phyloP scores from a whole-genome alignment of 1,140 invertebrate genomes.

The Elysia chlorotica region DNA sequence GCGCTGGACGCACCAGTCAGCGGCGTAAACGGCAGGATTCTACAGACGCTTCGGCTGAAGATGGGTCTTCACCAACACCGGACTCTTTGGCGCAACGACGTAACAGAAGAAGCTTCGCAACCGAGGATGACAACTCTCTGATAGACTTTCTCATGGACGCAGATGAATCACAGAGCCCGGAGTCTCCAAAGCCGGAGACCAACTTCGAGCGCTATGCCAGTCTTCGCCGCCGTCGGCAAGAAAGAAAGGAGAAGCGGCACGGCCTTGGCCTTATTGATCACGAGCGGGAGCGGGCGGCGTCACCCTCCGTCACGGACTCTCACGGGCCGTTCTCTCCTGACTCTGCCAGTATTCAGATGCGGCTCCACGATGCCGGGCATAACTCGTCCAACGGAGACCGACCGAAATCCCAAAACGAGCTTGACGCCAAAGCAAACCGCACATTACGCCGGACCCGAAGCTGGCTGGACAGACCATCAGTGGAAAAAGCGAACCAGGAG shows the following conservation, averaged over 20 bases:
- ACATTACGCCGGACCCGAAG: conserved; percentile 37
- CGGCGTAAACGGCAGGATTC: conserved; percentile 24
- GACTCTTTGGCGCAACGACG: conserved; percentile 18
- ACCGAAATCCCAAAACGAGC: neutral
- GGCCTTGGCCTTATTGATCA: conserved; percentile 25
- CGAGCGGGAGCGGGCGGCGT: conserved; percentile 48
- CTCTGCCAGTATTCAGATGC: neutral
- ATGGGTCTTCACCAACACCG: conserved; percentile 10
- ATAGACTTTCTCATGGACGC: conserved; percentile 46
- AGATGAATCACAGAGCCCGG: conserved; percentile 12
- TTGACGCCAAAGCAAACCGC: neutral
- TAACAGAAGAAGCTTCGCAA: conserved; percentile 33
- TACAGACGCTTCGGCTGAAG: neutral
- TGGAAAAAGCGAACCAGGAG: conserved; percentile 21
- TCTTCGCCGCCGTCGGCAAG: conserved; percentile 38
- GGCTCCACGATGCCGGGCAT: neutral
- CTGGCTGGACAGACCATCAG: conserved; percentile 34
- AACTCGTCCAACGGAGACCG: neutral
- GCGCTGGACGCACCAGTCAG: conserved; percentile 39
- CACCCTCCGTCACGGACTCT: conserved; percentile 31
- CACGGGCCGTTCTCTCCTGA: neutral
- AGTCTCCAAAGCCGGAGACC: conserved; percentile 23
- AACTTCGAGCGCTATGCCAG: conserved; percentile 46
- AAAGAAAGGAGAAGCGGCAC: conserved; percentile 25
- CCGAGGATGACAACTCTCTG: conserved; percentile 38